Base-by-base conservation (phyloP, 2,888 invertebrate species). In the Chrysolina americana region DNA sequence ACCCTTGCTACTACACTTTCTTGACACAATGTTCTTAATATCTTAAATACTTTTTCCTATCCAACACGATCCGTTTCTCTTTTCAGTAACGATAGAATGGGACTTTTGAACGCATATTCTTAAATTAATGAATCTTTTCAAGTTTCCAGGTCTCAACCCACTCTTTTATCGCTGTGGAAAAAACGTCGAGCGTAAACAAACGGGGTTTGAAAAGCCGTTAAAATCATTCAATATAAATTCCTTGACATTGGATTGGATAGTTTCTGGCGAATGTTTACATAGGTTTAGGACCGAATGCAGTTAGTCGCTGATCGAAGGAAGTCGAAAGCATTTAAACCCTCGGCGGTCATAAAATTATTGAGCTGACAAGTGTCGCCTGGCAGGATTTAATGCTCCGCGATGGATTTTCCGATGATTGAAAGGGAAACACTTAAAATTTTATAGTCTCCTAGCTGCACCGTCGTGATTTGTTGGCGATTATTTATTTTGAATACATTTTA, bases 361-460 rank as follows among this genome's bases (percentile, higher is more conserved):
- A 78, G 77, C 81, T 82, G 81, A 83, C 82, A 82, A 82, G 80
- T 83, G 83, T 83, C 83, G 81, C 81, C 81, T 81, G 78, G 79
- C 80, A 78, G 78, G 76, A 76, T 75, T 80, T 81, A 80, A 80
- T 80, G 76, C 73, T 74, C 50, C 76, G 80, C 81, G 81, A 82
- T 81, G 81, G 76, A 66, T 71, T 77, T 78, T 76, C 76, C 74
- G 83, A 80, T 83, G 84, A 84, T 84, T 84, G 84, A 84, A 81
- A 83, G 84, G 84, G 84, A 84, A 84, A 84, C 75, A 79, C 81
- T 79, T 80, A 69, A 79, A 78, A 75, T 79, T 82, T 81, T 81
- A 81, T 78, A 76, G 78, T 72, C 68, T 53, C 70, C 65, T 74
- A 66, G 44, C 72, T 68, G 76, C 70, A 64, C 72, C 47, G 77